phyloP scores from a whole-genome alignment of 1,140 invertebrate species.

The Drosophila tani region DNA sequence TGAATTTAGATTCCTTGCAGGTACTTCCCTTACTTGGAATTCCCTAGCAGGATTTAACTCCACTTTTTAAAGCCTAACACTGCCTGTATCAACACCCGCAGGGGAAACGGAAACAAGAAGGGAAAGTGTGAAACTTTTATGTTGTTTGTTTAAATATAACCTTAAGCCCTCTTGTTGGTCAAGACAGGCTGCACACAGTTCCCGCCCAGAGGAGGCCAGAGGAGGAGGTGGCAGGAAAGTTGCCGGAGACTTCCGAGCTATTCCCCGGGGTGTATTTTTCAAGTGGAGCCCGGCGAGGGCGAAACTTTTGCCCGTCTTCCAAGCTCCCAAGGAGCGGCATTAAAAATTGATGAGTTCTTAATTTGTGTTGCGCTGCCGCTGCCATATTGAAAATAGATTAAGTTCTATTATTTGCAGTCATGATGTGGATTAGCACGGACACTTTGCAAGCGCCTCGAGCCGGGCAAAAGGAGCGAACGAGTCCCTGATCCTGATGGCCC shows the following conservation, averaged over 20 bases:
- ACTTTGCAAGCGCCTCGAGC: constrained; percentile 48
- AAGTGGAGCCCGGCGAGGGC: constrained; percentile 52
- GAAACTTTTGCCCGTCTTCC: constrained; percentile 48
- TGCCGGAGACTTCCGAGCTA: constrained; percentile 40
- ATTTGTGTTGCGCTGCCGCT: constrained; percentile 77
- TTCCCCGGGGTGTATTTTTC: constrained; percentile 79
- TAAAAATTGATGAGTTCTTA: constrained; percentile 84
- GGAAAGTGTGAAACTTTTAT: constrained; percentile 76
- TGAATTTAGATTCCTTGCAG: background rate
- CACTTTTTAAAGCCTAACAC: constrained; percentile 27
- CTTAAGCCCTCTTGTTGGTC: constrained; percentile 61
- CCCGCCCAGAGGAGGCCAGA: background rate
- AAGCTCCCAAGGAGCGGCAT: constrained; percentile 69
- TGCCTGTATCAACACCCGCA: constrained; percentile 32
- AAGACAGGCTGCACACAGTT: constrained; percentile 24
- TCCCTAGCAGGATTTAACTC: constrained; percentile 18
- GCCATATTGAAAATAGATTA: constrained; percentile 84
- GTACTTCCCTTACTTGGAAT: background rate
- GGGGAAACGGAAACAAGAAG: constrained; percentile 21
- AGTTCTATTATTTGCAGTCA: constrained; percentile 84
- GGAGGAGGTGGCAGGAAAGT: constrained; percentile 27
- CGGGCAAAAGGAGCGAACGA: constrained; percentile 38
- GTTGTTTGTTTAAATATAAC: constrained; percentile 73
- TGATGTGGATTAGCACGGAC: constrained; percentile 82
- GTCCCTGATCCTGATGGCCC: constrained; percentile 22